Percentiles rank a stretch among this genome's conserved stretches.
Evolutionary conservation across 1,140 invertebrate genomes (phyloP).

Genomic region (Harpegnathos saltator): DNA sequence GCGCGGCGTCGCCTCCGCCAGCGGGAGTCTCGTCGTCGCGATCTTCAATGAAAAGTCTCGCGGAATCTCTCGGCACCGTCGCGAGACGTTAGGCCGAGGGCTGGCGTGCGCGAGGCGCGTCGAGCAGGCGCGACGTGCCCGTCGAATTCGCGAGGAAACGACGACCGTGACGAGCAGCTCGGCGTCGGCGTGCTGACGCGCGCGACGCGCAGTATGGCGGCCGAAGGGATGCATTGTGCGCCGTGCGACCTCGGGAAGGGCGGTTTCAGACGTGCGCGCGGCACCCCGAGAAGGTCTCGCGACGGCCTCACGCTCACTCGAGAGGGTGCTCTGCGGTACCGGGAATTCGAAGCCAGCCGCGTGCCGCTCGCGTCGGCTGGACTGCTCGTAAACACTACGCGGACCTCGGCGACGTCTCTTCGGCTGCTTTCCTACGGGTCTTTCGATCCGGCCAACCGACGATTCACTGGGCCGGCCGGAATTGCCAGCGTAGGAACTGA

Average conservation of each 20-base stretch:
- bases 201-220: slow-evolving; percentile 47
- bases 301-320: too few species aligned
- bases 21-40: too few species aligned
- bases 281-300: not conserved
- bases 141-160: not conserved
- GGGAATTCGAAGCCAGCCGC: too few species aligned
- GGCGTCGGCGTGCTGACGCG: not conserved
- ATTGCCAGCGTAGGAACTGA: too few species aligned
- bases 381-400: not conserved
- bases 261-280: not conserved
- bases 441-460: too few species aligned
- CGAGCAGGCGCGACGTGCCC: too few species aligned
- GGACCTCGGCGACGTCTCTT: too few species aligned
- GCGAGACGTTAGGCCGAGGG: not conserved
- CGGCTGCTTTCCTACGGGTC: too few species aligned
- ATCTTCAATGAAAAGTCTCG: slow-evolving; percentile 68
- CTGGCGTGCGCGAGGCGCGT: too few species aligned
- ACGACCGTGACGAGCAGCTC: not conserved
- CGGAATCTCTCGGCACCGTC: not conserved
- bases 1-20: not conserved
- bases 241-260: not conserved
- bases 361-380: too few species aligned
- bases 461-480: too few species aligned
- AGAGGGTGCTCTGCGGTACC: not conserved
- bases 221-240: slow-evolving; percentile 2